These are phyloP conservation scores for Salminus brasiliensis DNA, from an alignment of 2,113 vertebrate genomes.

Conservation along the genomic window DNA sequence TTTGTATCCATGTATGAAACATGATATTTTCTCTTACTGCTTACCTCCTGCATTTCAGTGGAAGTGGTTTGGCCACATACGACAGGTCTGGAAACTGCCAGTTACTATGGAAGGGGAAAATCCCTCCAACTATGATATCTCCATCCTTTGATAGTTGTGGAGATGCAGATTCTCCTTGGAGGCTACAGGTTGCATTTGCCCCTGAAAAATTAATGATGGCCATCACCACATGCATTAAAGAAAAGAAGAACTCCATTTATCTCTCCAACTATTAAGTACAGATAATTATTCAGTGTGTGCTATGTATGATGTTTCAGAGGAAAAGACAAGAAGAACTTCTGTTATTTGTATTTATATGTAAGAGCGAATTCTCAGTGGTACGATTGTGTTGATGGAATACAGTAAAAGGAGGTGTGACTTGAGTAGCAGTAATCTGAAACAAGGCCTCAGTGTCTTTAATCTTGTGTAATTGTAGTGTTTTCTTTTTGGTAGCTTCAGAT, in stretches of 20 bases:
- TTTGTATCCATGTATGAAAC: neutral
- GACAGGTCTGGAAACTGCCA: conserved; percentile 32
- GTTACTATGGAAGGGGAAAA: conserved; percentile 45
- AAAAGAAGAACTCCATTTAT: conserved; percentile 43
- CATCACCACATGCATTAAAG: conserved; percentile 33
- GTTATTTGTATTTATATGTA: no score
- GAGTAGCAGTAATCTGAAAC: no score
- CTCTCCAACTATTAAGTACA: no score
- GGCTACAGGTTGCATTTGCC: conserved; percentile 35
- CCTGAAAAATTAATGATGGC: conserved; percentile 37
- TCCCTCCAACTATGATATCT: conserved; percentile 40
- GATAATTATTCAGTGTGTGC: no score
- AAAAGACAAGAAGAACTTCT: no score
- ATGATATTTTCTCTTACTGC: neutral
- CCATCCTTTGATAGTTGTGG: conserved; percentile 47
- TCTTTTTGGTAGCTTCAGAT: no score
- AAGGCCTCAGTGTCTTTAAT: no score
- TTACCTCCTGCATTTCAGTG: conserved; percentile 42
- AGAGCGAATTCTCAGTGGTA: no score
- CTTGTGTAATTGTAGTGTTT: no score
- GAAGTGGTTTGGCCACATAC: conserved; percentile 27
- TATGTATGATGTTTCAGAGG: no score
- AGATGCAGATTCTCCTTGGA: conserved; percentile 29
- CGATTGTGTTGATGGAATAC: no score
- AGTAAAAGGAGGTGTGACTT: no score